Percentiles rank a stretch among this genome's conserved stretches.
phyloP scores from a whole-genome alignment of 1,140 invertebrate genomes.

The Drosophila kurseongensis region DNA sequence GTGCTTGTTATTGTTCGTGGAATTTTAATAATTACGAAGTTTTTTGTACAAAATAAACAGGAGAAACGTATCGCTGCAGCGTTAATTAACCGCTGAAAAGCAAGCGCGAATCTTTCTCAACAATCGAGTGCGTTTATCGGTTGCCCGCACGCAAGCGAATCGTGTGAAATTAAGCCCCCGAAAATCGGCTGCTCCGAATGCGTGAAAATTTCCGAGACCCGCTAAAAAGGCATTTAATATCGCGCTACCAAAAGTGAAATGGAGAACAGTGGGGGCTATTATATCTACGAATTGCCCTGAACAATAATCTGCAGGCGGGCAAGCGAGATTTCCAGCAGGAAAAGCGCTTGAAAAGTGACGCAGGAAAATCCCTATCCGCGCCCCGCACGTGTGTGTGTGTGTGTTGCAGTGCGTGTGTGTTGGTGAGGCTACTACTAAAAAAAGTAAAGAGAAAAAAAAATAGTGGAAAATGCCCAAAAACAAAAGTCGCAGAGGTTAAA shows the following conservation, averaged over 20 bases:
- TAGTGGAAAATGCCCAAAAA: slow-evolving; percentile 66
- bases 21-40: slow-evolving; percentile 80
- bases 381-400: slow-evolving; percentile 64
- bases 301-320: slow-evolving; percentile 39
- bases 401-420: slow-evolving; percentile 30
- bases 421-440: slow-evolving; percentile 55
- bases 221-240: slow-evolving; percentile 76
- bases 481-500: slow-evolving; percentile 70
- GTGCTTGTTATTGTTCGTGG: slow-evolving; percentile 84
- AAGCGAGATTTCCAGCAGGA: slow-evolving; percentile 36
- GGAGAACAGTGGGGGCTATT: slow-evolving; percentile 44
- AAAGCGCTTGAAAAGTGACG: slow-evolving; percentile 44
- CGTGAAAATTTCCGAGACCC: slow-evolving; percentile 57
- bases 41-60: slow-evolving; percentile 83
- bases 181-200: slow-evolving; percentile 56
- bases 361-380: slow-evolving; percentile 54
- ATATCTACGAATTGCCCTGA: slow-evolving; percentile 20
- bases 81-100: slow-evolving; percentile 56
- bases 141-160: slow-evolving; percentile 19
- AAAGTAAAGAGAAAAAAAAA: slow-evolving; percentile 39
- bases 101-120: slow-evolving; percentile 47
- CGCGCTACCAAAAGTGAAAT: slow-evolving; percentile 41
- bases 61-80: slow-evolving; percentile 62
- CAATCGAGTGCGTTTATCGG: slow-evolving; percentile 47
- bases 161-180: slow-evolving; percentile 57